Evolutionary conservation across 2,113 vertebrate genomes (phyloP).

Genomic region (Nicator chloris): DNA sequence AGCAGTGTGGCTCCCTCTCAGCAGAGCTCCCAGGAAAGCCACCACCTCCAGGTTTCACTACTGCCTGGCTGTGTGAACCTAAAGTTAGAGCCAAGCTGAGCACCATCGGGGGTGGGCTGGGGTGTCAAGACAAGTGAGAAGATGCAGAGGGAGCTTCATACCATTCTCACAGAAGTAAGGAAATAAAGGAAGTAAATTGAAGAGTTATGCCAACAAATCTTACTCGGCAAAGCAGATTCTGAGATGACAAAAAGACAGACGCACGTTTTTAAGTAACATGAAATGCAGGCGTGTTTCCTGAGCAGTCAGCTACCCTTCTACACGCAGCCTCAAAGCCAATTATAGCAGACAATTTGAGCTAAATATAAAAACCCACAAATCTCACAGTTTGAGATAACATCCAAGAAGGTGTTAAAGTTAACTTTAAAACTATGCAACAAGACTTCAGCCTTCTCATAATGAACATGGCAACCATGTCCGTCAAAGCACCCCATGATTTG

Average conservation of each 20-base stretch:
- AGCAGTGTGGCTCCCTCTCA: not conserved
- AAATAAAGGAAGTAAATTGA: not conserved
- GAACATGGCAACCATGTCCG: rapidly evolving
- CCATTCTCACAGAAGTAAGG: not conserved
- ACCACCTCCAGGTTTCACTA: conserved; percentile 41
- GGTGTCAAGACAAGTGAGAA: conserved; percentile 3
- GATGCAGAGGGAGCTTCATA: not conserved
- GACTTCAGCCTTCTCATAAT: not conserved
- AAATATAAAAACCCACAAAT: not conserved
- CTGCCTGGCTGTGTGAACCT: conserved; percentile 4
- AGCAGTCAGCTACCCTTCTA: not conserved
- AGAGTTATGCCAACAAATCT: not conserved
- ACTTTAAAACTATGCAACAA: not conserved
- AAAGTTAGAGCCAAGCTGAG: conserved; percentile 55
- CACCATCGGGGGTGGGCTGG: not conserved
- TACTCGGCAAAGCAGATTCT: not conserved
- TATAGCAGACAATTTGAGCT: not conserved
- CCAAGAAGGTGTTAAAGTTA: not conserved
- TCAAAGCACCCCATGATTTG: not conserved
- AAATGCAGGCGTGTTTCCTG: not conserved
- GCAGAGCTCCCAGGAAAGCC: conserved; percentile 34
- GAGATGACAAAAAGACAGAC: not conserved
- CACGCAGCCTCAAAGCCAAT: not conserved
- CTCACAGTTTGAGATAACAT: conserved; percentile 7
- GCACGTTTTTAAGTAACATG: not conserved